Conservation (phyloP, 2,888 invertebrate species). For the Heliconius aoede region DNA sequence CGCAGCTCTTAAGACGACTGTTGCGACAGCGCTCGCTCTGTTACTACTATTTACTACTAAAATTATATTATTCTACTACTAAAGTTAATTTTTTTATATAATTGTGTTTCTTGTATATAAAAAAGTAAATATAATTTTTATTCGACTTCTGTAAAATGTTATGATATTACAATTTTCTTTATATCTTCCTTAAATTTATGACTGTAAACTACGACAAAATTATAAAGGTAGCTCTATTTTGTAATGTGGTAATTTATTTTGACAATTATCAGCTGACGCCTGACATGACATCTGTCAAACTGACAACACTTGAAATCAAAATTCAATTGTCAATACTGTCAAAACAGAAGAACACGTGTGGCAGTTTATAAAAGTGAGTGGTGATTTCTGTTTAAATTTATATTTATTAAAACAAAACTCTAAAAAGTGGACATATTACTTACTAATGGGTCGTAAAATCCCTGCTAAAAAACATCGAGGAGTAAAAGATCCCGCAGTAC, state of each 20-base stretch:
- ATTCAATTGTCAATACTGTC: slow-evolving; percentile 2
- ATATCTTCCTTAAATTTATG: neutral
- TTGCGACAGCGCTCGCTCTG: neutral
- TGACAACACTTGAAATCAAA: neutral
- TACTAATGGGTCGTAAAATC: slow-evolving; percentile 88
- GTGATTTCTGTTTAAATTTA: neutral
- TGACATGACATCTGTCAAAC: neutral
- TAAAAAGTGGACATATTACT: neutral
- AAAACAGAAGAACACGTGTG: slow-evolving; percentile 3
- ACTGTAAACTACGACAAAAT: neutral
- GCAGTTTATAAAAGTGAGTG: neutral
- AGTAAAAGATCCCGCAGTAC: slow-evolving; percentile 89
- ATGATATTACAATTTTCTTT: neutral
- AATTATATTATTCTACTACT: neutral
- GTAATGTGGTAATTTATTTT: neutral
- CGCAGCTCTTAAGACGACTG: slow-evolving; percentile 25
- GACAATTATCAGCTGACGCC: slow-evolving; percentile 17
- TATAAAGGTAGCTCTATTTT: neutral
- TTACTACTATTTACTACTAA: slow-evolving; percentile 11
- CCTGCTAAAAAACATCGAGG: slow-evolving; percentile 91
- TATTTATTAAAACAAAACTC: neutral
- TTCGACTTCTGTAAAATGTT: neutral
- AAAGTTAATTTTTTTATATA: neutral
- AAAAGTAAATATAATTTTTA: neutral
- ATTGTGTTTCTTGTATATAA: neutral